Evolutionary conservation across 2,888 invertebrate genomes (phyloP).

Genomic region (Drosophila anomelani): DNA sequence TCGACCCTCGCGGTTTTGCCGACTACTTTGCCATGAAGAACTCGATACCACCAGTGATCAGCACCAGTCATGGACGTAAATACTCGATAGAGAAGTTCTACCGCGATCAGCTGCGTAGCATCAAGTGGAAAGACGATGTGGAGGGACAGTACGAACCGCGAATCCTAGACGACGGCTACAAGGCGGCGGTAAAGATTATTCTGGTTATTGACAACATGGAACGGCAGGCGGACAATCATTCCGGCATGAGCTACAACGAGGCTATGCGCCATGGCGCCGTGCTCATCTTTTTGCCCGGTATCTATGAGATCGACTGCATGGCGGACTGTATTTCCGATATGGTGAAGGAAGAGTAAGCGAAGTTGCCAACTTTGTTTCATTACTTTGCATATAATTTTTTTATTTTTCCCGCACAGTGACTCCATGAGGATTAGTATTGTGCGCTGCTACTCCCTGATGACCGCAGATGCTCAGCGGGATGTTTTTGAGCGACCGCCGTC

Average conservation of each 20-base stretch:
- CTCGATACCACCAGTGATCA: constrained; percentile 86
- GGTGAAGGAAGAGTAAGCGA: constrained; percentile 44
- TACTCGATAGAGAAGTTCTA: constrained; percentile 88
- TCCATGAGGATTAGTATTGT: constrained; percentile 57
- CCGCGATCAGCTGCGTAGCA: constrained; percentile 85
- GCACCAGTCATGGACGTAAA: constrained; percentile 85
- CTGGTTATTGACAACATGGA: constrained; percentile 86
- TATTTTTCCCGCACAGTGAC: not conserved
- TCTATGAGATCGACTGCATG: constrained; percentile 91
- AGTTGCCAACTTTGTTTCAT: not conserved
- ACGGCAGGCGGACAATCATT: constrained; percentile 45
- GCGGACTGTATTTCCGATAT: constrained; percentile 40
- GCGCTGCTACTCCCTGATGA: constrained; percentile 90
- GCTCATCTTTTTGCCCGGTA: constrained; percentile 95
- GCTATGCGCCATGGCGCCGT: constrained; percentile 86
- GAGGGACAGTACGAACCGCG: constrained; percentile 84
- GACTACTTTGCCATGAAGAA: constrained; percentile 80
- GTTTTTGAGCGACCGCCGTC: constrained; percentile 84
- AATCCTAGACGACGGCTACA: constrained; percentile 87
- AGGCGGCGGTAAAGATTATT: constrained; percentile 87
- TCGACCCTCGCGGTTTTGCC: constrained; percentile 87
- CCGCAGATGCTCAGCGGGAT: constrained; percentile 90
- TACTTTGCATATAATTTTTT: not conserved
- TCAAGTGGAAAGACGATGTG: constrained; percentile 78
- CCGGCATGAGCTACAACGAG: constrained; percentile 78